These are phyloP conservation scores for Nesogale talazaci DNA, from an alignment of 2,113 vertebrate genomes.

Conservation along the genomic window DNA sequence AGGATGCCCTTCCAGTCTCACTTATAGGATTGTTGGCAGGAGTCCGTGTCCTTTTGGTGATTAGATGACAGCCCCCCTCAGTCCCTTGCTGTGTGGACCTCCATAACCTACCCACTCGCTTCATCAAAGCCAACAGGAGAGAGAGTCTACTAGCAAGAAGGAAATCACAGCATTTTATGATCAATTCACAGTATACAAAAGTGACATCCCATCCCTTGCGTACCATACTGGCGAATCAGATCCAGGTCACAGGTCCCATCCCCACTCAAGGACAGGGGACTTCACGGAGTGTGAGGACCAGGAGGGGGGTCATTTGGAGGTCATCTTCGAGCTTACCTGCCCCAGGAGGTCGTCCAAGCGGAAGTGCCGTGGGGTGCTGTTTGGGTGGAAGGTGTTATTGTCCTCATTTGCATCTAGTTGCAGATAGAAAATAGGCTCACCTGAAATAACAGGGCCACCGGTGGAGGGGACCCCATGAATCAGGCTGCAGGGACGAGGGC, in stretches of 20 bases:
- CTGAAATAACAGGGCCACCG: neutral
- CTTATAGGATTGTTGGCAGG: neutral
- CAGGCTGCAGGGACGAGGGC: neutral
- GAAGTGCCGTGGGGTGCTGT: neutral
- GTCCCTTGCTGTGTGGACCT: neutral
- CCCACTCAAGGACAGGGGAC: neutral
- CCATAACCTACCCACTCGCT: neutral
- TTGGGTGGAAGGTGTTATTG: neutral
- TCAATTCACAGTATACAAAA: neutral
- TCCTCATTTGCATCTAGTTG: neutral
- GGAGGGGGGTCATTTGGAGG: neutral
- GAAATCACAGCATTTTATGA: neutral
- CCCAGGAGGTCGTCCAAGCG: neutral
- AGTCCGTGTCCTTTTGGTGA: neutral
- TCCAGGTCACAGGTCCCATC: neutral
- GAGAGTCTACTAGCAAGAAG: neutral
- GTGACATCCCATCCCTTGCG: neutral
- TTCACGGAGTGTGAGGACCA: neutral
- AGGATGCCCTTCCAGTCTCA: neutral
- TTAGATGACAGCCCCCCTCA: neutral
- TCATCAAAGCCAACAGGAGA: neutral
- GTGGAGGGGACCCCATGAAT: neutral
- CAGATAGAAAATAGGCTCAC: neutral
- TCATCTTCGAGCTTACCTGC: neutral
- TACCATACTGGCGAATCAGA: neutral